Base-by-base conservation (phyloP, 2,113 vertebrate species). In the Phyllopteryx taeniolatus region DNA sequence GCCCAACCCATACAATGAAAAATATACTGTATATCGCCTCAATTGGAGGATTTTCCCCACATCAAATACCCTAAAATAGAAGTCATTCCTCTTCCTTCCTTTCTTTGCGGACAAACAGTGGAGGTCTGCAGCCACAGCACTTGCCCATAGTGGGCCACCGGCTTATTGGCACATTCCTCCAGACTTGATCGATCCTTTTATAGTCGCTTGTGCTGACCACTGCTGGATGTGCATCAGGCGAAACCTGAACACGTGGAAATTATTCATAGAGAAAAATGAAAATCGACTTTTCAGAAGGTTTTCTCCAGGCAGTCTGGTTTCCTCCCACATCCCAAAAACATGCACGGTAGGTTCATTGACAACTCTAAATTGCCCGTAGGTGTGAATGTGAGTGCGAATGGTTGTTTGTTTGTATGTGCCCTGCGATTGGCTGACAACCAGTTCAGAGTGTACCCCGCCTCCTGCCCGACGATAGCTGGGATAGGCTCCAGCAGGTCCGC, bases 141-240 rank as follows among this genome's bases (percentile, higher is more conserved):
- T 17, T 7, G 6, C 49, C 56, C 13, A 1, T 53, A 56, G 73
- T 59, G 71, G 62, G 67, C 57, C 76, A 67, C 56, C 7, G 22
- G 44, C 22, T 74, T 39, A 39, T 39, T 61, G 67, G 73, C 10
- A 44, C 66, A 83, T 87, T 88, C 84, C 68, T 83, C n/a, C 70
- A 72, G 27, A 73, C 77, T n/a, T 73, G 73, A 83, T 78, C 8
- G 17, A 72, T 53, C 67, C 71, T 62, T 79, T 79, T 81, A 74
- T 70, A 73, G 75, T 49, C 0, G 39, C 11, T 49, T 49, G 33
- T 75, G 43, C 62, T 68, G 54, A 68, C 46, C 35, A 22, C 53
- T 22, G 39, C 13, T 70, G 54, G 31, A 74, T 27, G 35, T 66
- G 59, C 47, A 57, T 62, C 71, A 73, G 64, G 46, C 68, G 10